Percentiles rank a stretch among this genome's conserved stretches.
These are phyloP conservation scores for Diachasma alloeum DNA, from an alignment of 1,140 invertebrate genomes.

Conservation along the genomic window DNA sequence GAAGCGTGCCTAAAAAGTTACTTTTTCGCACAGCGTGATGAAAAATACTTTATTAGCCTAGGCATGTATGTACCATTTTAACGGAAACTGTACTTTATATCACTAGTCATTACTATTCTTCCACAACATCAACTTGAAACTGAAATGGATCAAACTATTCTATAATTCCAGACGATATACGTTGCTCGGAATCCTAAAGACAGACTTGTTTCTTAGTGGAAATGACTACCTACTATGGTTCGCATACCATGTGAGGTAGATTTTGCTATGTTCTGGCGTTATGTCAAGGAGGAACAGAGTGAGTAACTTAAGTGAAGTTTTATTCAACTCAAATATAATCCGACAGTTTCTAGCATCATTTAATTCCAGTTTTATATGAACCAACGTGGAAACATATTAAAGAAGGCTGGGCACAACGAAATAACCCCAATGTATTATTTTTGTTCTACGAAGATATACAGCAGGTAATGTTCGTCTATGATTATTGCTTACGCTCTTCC, in stretches of 20 bases:
- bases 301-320: too few species aligned
- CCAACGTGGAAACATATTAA: background rate
- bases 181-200: background rate
- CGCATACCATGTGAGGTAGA: background rate
- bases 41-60: too few species aligned
- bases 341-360: background rate
- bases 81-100: too few species aligned
- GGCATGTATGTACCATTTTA: too few species aligned
- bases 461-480: background rate
- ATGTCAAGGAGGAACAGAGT: background rate
- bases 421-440: background rate
- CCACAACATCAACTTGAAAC: too few species aligned
- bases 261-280: background rate
- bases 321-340: too few species aligned
- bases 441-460: background rate
- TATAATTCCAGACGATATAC: background rate
- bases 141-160: background rate
- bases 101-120: too few species aligned
- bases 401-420: background rate
- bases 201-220: background rate
- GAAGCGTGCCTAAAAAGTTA: too few species aligned
- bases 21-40: too few species aligned
- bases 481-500: background rate
- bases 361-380: background rate
- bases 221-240: background rate